Evolutionary conservation across 2,888 invertebrate species (phyloP).

Genomic region (Nasonia oneida): DNA sequence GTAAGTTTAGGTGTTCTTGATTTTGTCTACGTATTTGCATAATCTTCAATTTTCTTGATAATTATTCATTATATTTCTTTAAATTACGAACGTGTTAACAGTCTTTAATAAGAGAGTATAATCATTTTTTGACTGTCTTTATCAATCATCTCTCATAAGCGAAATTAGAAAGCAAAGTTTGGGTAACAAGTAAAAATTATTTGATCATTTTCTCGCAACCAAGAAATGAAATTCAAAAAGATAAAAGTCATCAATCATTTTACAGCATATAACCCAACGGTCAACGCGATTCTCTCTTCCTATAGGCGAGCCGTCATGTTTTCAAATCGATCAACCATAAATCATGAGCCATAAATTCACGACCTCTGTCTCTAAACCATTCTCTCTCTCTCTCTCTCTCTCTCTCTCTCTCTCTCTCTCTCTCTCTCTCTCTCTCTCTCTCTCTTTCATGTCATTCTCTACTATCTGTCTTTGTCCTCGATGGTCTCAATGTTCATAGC

Average conservation of each 20-base stretch:
- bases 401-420: constrained; percentile 6
- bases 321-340: not conserved
- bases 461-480: constrained; percentile 48
- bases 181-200: not conserved
- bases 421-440: not conserved
- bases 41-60: not conserved
- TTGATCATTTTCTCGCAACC: not conserved
- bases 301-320: not conserved
- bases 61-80: not conserved
- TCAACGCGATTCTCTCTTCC: not conserved
- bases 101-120: not conserved
- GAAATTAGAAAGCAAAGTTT: not conserved
- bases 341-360: constrained; percentile 16
- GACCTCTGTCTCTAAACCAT: constrained; percentile 2
- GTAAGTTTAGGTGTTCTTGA: constrained; percentile 39
- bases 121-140: not conserved
- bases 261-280: not conserved
- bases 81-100: not conserved
- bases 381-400: not conserved
- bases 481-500: constrained; percentile 58
- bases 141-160: not conserved
- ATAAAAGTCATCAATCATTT: not conserved
- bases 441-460: constrained; percentile 21
- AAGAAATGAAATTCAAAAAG: constrained; percentile 48
- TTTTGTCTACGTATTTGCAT: constrained; percentile 1